Conservation (phyloP, 2,888 invertebrate species). For the Caenorhabditis drosophilae region DNA sequence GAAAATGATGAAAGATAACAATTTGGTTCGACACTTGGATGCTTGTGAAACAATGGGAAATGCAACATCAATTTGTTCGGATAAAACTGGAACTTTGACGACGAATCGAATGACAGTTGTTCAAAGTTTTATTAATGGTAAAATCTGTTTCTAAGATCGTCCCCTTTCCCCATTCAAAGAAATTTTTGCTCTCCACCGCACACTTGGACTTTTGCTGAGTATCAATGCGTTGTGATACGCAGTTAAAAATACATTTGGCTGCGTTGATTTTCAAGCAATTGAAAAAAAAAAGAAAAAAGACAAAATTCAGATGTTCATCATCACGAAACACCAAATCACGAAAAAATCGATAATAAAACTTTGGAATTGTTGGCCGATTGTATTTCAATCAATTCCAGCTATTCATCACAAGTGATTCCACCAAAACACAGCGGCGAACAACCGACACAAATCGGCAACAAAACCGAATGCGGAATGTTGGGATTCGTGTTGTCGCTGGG, state of each 20-base stretch:
- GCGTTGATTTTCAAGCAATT: too few species aligned
- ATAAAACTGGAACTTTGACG: constrained; percentile 74
- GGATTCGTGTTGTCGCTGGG: constrained; percentile 71
- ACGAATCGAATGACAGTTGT: constrained; percentile 74
- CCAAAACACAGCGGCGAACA: constrained; percentile 46
- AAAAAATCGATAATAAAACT: constrained; percentile 36
- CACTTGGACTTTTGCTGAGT: too few species aligned
- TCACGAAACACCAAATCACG: constrained; percentile 15
- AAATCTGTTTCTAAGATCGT: too few species aligned
- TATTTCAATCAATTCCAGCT: constrained; percentile 74
- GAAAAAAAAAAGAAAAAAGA: too few species aligned
- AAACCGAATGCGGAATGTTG: constrained; percentile 73
- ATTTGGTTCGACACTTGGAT: constrained; percentile 73
- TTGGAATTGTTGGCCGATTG: constrained; percentile 79
- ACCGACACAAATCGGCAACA: constrained; percentile 71
- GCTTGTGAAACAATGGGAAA: constrained; percentile 75
- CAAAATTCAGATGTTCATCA: neutral
- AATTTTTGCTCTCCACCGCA: too few species aligned
- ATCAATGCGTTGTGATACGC: too few species aligned
- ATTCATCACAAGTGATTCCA: constrained; percentile 43
- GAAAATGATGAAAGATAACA: constrained; percentile 74
- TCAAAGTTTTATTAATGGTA: constrained; percentile 74
- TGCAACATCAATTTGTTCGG: constrained; percentile 74
- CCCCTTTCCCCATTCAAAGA: too few species aligned
- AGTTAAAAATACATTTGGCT: too few species aligned